Conservation (phyloP, 2,797 vertebrate genomes). For the Masticophis lateralis region DNA sequence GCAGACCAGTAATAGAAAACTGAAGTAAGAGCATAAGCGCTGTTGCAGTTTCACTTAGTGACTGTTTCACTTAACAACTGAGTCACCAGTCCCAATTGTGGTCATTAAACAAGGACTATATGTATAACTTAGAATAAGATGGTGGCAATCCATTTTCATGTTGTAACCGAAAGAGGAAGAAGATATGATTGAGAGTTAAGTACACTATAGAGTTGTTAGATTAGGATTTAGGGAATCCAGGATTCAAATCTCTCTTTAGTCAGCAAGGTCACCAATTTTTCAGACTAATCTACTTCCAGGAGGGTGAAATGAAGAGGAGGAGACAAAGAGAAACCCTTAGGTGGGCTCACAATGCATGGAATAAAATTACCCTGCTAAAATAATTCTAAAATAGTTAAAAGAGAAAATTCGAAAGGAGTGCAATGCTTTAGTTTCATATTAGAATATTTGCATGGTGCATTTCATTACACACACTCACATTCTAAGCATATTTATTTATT, state of each 20-base stretch:
- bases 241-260: not conserved
- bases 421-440: not conserved
- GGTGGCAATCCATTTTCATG: not conserved
- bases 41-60: not conserved
- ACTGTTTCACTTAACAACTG: not conserved
- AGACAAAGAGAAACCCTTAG: not conserved
- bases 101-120: not conserved
- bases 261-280: not conserved
- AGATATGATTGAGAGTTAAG: not conserved
- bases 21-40: not conserved
- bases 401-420: not conserved
- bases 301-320: not conserved
- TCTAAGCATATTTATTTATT: not conserved
- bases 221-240: not conserved
- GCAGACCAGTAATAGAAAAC: not conserved
- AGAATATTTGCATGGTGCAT: constrained; percentile 27
- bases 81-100: not conserved
- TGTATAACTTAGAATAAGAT: not conserved
- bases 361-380: not conserved
- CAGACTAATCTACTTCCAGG: not conserved
- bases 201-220: not conserved
- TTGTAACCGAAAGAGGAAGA: not conserved
- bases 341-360: not conserved
- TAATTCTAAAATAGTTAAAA: not conserved
- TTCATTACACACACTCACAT: not conserved